These are phyloP conservation scores for Sinelater perroti DNA, from an alignment of 2,888 invertebrate genomes.

Conservation along the genomic window DNA sequence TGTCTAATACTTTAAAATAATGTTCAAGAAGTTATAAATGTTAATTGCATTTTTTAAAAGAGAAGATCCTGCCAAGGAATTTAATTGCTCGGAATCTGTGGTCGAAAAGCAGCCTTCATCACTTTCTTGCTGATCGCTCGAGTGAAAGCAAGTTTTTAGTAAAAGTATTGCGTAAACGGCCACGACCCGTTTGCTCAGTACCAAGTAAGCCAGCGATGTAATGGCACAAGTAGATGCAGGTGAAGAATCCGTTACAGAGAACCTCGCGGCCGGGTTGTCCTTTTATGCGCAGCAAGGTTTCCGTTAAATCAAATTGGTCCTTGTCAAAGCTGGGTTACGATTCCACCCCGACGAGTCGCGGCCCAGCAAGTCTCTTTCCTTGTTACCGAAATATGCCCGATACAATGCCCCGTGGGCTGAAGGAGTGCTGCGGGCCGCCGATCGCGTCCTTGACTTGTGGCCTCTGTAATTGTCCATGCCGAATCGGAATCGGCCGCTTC, in stretches of 20 bases:
- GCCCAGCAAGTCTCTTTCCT: background rate
- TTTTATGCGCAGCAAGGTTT: conserved; percentile 6
- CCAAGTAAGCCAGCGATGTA: background rate
- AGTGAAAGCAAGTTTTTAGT: conserved; percentile 12
- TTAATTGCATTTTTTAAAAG: too few species aligned
- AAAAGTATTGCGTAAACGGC: conserved; percentile 13
- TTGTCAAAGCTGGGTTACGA: background rate
- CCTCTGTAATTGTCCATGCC: conserved; percentile 5
- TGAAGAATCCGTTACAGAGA: background rate
- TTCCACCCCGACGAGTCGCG: background rate
- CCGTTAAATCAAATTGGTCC: conserved; percentile 8
- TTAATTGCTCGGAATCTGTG: too few species aligned
- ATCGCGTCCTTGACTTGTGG: conserved; percentile 3
- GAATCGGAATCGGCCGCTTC: conserved; percentile 4
- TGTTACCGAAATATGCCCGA: conserved; percentile 9
- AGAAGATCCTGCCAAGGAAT: too few species aligned
- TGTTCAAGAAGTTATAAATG: background rate
- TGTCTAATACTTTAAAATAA: background rate
- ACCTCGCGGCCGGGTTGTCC: background rate
- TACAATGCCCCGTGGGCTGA: conserved; percentile 5
- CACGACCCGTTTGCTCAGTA: background rate
- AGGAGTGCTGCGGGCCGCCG: background rate
- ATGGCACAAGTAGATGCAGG: background rate
- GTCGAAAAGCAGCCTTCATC: background rate
- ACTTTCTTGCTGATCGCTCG: background rate